These are phyloP conservation scores for Drosophila kepulauana DNA, from an alignment of 1,140 invertebrate genomes.

Conservation along the genomic window DNA sequence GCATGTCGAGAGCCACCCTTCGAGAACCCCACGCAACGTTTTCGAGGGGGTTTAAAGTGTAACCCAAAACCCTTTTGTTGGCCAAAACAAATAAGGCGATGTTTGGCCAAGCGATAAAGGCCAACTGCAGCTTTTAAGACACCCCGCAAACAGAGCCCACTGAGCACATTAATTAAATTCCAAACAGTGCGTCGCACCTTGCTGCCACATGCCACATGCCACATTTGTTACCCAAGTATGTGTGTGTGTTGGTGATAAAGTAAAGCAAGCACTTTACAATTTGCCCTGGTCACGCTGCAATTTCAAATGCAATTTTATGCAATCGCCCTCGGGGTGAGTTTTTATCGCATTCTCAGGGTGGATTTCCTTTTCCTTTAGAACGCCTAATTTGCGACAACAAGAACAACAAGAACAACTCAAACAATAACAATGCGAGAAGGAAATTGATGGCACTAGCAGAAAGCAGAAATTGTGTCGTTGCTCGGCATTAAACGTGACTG, in stretches of 20 bases:
- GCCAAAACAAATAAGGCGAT: conserved; percentile 55
- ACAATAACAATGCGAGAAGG: conserved; percentile 26
- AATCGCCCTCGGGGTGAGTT: conserved; percentile 48
- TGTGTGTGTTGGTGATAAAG: conserved; percentile 44
- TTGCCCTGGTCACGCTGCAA: conserved; percentile 77
- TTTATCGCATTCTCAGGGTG: conserved; percentile 19
- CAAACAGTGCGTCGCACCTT: conserved; percentile 60
- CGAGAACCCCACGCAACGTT: not conserved
- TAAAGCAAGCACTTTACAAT: conserved; percentile 57
- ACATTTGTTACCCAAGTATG: conserved; percentile 13
- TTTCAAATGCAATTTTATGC: conserved; percentile 79
- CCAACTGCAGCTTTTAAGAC: conserved; percentile 50
- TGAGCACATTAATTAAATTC: conserved; percentile 71
- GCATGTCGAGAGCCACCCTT: conserved; percentile 26
- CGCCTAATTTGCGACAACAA: conserved; percentile 35
- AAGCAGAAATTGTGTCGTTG: conserved; percentile 57
- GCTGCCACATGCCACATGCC: conserved; percentile 34
- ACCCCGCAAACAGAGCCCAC: not conserved
- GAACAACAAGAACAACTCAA: not conserved
- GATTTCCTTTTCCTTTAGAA: conserved; percentile 17
- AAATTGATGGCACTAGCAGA: conserved; percentile 43
- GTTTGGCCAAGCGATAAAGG: conserved; percentile 56
- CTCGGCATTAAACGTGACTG: conserved; percentile 69
- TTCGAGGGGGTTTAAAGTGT: conserved; percentile 52
- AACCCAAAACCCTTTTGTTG: conserved; percentile 59